phyloP scores from a whole-genome alignment of 2,888 invertebrate species.

The Rotaria magnacalcarata region DNA sequence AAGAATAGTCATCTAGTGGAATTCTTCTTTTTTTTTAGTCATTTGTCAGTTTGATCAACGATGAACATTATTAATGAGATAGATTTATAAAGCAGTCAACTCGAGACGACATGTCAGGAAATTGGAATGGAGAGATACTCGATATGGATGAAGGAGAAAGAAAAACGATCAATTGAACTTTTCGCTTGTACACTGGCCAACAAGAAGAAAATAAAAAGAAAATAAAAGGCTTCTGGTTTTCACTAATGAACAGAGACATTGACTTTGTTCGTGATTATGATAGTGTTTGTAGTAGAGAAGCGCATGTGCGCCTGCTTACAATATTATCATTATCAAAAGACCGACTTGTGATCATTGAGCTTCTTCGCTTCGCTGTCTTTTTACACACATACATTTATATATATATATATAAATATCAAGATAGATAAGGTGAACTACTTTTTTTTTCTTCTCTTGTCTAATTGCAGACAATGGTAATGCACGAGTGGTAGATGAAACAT shows the following conservation, averaged over 20 bases:
- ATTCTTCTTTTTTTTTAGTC: background rate
- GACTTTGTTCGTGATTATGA: background rate
- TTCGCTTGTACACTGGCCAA: background rate
- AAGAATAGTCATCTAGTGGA: background rate
- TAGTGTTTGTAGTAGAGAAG: background rate
- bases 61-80: slow-evolving; percentile 8
- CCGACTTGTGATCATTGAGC: background rate
- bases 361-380: background rate
- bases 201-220: background rate
- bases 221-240: slow-evolving; percentile 18
- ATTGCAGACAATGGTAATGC: slow-evolving; percentile 4
- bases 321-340: slow-evolving; percentile 8
- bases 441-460: background rate
- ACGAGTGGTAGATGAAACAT: slow-evolving; percentile 21
- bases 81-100: slow-evolving; percentile 22
- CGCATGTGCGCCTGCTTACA: background rate
- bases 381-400: background rate
- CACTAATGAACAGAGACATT: background rate
- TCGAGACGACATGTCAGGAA: slow-evolving; percentile 29
- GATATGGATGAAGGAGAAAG: slow-evolving; percentile 12
- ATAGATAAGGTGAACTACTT: slow-evolving; percentile 3
- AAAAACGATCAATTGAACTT: slow-evolving; percentile 12
- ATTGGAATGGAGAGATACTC: slow-evolving; percentile 26
- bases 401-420: background rate
- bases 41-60: slow-evolving; percentile 2